Base-by-base conservation (phyloP, 1,140 invertebrate species). In the Lycorma delicatula region DNA sequence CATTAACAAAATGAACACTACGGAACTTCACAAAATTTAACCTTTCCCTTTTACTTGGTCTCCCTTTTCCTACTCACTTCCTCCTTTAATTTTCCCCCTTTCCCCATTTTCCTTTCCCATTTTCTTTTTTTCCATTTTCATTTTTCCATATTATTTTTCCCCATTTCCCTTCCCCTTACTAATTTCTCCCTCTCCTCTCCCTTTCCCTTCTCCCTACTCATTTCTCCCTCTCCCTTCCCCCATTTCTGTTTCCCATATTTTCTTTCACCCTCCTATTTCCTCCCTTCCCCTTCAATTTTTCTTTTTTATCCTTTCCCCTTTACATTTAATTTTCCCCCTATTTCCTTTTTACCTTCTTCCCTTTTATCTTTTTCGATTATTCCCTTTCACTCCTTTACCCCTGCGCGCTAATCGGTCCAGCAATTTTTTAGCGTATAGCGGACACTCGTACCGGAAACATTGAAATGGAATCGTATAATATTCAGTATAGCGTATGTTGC, bases 161-260 rank as follows among this genome's bases (percentile, higher is more conserved):
- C n/a, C n/a, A 16, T 3, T 41, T 20, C 12, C 12, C 38, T 4
- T 44, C 41, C 49, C 47, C 48, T 16, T 44, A 18, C 23, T 38
- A 58, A 54, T 23, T 54, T 54, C 36, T 56, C 52, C 46, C 36
- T 64, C 60, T 56, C 34, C 52, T 38, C 26, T 2, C 29, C 16
- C 28, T 50, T 61, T 57, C 59, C 49, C 34, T 41, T 47, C 41
- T 61, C 29, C 28, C 28, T 36, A 18, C 16, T 27, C 28, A 3
- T 57, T 26, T 27, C 31, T 28, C 47, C 51, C 48, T 56, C 55
- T 38, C 49, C 56, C 57, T 54, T 51, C 49, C 46, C 55, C 46
- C 56, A 34, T 41, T 54, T 66, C 67, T 48, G 11, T 44, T 16
- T 56, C 52, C 31, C 58, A 7, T n/a, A 28, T 44, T 23, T 38